These are phyloP conservation scores for Tethea ocularis DNA, from an alignment of 2,888 invertebrate species.

Conservation along the genomic window DNA sequence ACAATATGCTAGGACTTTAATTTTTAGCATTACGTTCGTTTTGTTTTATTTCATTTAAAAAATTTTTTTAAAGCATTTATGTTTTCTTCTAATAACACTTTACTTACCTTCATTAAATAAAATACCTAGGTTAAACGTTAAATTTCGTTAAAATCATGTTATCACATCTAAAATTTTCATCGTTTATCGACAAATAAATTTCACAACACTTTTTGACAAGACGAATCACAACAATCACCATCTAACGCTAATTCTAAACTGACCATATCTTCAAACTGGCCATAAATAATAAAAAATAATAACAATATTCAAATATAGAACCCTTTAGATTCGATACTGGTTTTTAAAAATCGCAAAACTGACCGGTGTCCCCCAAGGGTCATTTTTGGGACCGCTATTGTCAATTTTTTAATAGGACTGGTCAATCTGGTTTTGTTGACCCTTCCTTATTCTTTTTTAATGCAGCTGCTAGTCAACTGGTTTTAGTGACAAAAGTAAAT, in stretches of 20 bases:
- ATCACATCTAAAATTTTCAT: neutral
- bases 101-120: too few species aligned
- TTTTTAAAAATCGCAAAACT: constrained; percentile 62
- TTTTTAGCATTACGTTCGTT: neutral
- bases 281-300: constrained; percentile 47
- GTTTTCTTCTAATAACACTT: too few species aligned
- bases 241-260: constrained; percentile 61
- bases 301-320: constrained; percentile 56
- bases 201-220: constrained; percentile 30
- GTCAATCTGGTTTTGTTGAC: constrained; percentile 80
- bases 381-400: constrained; percentile 67
- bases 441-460: constrained; percentile 74
- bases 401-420: constrained; percentile 73
- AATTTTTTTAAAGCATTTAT: too few species aligned
- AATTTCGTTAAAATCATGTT: too few species aligned
- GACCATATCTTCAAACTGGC: constrained; percentile 57
- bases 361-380: constrained; percentile 79
- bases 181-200: constrained; percentile 12
- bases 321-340: constrained; percentile 70
- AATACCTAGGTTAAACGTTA: too few species aligned
- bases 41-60: neutral
- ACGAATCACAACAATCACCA: constrained; percentile 44
- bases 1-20: neutral
- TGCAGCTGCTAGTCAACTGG: constrained; percentile 69
- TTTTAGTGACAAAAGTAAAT: constrained; percentile 50